Conservation (phyloP, 2,888 invertebrate species). For the Dicyrtoma fusca region DNA sequence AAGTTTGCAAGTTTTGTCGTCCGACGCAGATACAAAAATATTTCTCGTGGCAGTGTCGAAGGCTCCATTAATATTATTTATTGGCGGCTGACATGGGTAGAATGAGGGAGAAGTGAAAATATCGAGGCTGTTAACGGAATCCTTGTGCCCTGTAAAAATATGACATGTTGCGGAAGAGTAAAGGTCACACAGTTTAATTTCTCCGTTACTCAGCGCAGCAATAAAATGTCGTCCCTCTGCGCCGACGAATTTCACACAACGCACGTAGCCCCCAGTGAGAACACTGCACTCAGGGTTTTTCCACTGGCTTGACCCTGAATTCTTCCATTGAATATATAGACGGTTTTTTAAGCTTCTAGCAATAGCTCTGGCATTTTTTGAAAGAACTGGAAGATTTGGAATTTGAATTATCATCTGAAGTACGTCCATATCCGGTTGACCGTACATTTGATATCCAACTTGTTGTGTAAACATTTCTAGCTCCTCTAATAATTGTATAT, state of each 20-base stretch:
- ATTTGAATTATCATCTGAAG: slow-evolving; percentile 72
- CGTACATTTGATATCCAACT: slow-evolving; percentile 68
- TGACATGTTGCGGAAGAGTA: slow-evolving; percentile 60
- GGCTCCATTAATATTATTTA: not conserved
- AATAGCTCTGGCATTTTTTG: slow-evolving; percentile 64
- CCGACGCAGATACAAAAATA: slow-evolving; percentile 66
- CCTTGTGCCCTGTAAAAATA: slow-evolving; percentile 62
- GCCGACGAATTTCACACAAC: slow-evolving; percentile 62
- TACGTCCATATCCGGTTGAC: slow-evolving; percentile 68
- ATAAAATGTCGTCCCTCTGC: slow-evolving; percentile 61
- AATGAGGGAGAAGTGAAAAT: slow-evolving; percentile 43
- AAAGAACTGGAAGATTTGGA: slow-evolving; percentile 66
- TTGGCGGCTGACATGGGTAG: not conserved
- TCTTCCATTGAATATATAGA: slow-evolving; percentile 69
- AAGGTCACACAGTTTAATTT: slow-evolving; percentile 66
- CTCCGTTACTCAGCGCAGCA: slow-evolving; percentile 62
- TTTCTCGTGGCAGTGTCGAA: no score
- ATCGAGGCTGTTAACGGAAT: slow-evolving; percentile 63
- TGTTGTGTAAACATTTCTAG: slow-evolving; percentile 67
- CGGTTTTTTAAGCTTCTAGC: slow-evolving; percentile 63
- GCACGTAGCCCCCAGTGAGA: slow-evolving; percentile 49
- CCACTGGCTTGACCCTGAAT: slow-evolving; percentile 48
- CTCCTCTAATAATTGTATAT: slow-evolving; percentile 62
- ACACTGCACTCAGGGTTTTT: slow-evolving; percentile 52
- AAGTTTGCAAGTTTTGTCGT: slow-evolving; percentile 66